Percentiles rank a stretch among this genome's conserved stretches.
Conservation (phyloP, 2,888 invertebrate genomes). For the Cephus runcator region DNA sequence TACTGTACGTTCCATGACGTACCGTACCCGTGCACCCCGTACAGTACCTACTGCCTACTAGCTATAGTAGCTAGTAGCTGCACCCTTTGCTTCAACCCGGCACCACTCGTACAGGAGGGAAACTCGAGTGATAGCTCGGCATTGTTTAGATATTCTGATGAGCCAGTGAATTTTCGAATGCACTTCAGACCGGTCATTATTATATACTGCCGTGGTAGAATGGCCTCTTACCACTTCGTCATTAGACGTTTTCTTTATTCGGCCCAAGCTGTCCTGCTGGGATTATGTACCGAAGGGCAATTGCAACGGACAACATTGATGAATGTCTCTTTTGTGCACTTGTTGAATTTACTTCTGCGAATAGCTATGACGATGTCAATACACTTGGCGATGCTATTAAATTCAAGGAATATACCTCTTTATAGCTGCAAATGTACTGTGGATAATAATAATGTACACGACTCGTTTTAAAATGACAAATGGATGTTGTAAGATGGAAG, state of each 20-base stretch:
- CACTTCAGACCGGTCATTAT: slow-evolving; percentile 48
- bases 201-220: neutral
- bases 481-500: neutral
- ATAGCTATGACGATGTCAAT: neutral
- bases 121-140: slow-evolving; percentile 20
- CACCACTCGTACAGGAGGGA: slow-evolving; percentile 6
- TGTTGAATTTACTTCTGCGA: neutral
- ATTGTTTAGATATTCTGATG: slow-evolving; percentile 55
- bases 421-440: neutral
- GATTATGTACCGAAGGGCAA: neutral
- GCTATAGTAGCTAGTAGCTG: slow-evolving; percentile 11
- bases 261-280: neutral
- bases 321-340: neutral
- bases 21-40: slow-evolving; percentile 16
- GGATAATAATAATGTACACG: neutral
- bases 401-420: neutral
- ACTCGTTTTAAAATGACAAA: neutral
- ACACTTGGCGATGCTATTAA: neutral
- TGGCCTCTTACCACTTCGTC: neutral
- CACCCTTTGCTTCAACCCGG: slow-evolving; percentile 30
- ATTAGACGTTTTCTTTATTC: neutral
- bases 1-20: slow-evolving; percentile 13
- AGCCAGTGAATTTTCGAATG: slow-evolving; percentile 55
- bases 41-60: slow-evolving; percentile 20
- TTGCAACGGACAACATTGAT: neutral